Base-by-base conservation (phyloP, 2,888 invertebrate species). In the Phanerotoma sp. region DNA sequence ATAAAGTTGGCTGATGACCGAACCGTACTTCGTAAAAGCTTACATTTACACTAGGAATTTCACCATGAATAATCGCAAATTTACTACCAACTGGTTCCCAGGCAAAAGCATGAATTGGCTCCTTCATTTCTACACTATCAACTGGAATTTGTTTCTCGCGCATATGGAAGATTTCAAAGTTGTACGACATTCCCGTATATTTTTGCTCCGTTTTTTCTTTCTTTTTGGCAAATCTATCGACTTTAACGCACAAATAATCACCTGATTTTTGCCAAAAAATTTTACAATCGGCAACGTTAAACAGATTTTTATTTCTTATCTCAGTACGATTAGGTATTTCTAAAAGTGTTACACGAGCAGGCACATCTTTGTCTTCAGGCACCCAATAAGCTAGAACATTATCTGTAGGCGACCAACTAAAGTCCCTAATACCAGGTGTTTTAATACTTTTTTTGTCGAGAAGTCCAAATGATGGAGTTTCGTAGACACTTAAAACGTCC, bases 221-320 rank as follows among this genome's bases (percentile, higher is more conserved):
- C 69, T 93, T 91, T 80, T 96, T 96, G 4, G 91, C 87, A 77
- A 87, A 90, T 54, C 90, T 82, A 75, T 93, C 93, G 1, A 93
- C 91, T 81, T 98, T 97, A 1, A 98, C 97, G 69, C 98, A 97
- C 21, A 99, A 82, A 75, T 96, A 96, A 76, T 98, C 96, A 0
- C 99, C 99, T 20, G 89, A 91, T 78, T 96, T 96, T 78, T 99
- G 99, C 99, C 99, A 99, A 77, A 96, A 96, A 76, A 99, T 93
- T 70, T 96, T 95, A 76, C 97, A 97, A 75, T 97, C 96, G 1
- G 96, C 96, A 0, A 99, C 98, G 61, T 93, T 96, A 83, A 99
- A 99, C 54, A 98, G 81, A 78, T 96, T 98, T 78, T 97, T 96
- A 62, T 93, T 92, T 63, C 96, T 86, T 37, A 88, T 85, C 80